phyloP scores from a whole-genome alignment of 2,797 vertebrate genomes.

The Crocidura indochinensis region DNA sequence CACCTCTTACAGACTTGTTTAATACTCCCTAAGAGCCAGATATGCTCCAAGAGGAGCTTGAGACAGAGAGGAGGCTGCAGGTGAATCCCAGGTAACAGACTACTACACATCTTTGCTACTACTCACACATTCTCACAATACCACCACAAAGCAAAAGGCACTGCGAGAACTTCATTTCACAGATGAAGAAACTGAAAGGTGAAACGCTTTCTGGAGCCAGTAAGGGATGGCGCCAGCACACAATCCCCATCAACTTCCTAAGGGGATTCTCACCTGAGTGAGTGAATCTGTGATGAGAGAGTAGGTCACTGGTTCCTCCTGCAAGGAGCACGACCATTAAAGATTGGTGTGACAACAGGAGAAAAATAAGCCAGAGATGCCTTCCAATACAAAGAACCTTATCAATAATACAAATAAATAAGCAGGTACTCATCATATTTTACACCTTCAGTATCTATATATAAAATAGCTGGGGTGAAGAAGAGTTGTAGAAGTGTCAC shows the following conservation, averaged over 20 bases:
- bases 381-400: neutral
- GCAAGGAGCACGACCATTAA: conserved; percentile 28
- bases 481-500: neutral
- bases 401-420: neutral
- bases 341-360: neutral
- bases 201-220: conserved; percentile 49
- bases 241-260: conserved; percentile 17
- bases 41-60: neutral
- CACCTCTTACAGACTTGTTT: neutral
- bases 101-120: neutral
- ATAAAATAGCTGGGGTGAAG: conserved; percentile 34
- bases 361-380: neutral
- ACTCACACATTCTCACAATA: conserved; percentile 3
- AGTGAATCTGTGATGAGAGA: conserved; percentile 13
- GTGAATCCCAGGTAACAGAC: neutral
- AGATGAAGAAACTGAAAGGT: conserved; percentile 18
- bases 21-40: conserved; percentile 20
- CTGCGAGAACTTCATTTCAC: neutral
- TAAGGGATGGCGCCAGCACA: conserved; percentile 22
- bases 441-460: conserved; percentile 20
- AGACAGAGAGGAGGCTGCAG: neutral
- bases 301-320: conserved; percentile 36
- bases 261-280: conserved; percentile 3
- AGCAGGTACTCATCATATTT: conserved; percentile 21
- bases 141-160: neutral